phyloP scores from a whole-genome alignment of 2,797 vertebrate genomes.

The Hipposideros larvatus region DNA sequence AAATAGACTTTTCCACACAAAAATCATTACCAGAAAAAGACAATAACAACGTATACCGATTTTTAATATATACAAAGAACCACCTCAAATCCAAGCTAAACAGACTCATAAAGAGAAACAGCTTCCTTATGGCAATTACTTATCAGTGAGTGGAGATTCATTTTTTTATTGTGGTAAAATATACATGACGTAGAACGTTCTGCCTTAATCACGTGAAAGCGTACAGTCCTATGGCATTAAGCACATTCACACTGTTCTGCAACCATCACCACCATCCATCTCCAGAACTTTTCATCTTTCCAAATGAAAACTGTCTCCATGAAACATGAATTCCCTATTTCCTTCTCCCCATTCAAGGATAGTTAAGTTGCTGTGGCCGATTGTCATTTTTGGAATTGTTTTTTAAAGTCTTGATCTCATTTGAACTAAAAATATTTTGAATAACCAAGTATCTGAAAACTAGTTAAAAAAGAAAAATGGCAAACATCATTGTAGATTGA shows the following conservation, averaged over 20 bases:
- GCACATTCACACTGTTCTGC: not conserved
- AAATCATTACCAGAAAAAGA: not conserved
- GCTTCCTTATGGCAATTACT: not conserved
- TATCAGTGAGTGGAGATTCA: not conserved
- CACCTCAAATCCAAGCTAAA: not conserved
- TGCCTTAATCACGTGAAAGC: not conserved
- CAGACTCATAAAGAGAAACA: not conserved
- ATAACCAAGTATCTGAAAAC: not conserved
- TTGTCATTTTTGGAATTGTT: not conserved
- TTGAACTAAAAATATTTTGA: constrained; percentile 13
- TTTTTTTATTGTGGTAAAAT: not conserved
- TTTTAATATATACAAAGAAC: not conserved
- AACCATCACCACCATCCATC: too few species aligned
- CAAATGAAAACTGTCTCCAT: not conserved
- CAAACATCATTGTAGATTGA: not conserved
- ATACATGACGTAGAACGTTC: not conserved
- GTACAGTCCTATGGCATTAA: not conserved
- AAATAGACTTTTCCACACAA: not conserved
- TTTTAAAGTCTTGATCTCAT: not conserved
- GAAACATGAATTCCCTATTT: not conserved
- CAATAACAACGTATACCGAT: not conserved
- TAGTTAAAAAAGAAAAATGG: not conserved
- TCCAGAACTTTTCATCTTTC: not conserved
- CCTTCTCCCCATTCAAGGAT: not conserved
- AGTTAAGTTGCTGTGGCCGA: not conserved